A percentile compares a stretch with the other conserved stretches of the same genome.
These are phyloP conservation scores for Ommatoiulus sabulosus DNA, from an alignment of 2,888 invertebrate genomes.

Conservation along the genomic window DNA sequence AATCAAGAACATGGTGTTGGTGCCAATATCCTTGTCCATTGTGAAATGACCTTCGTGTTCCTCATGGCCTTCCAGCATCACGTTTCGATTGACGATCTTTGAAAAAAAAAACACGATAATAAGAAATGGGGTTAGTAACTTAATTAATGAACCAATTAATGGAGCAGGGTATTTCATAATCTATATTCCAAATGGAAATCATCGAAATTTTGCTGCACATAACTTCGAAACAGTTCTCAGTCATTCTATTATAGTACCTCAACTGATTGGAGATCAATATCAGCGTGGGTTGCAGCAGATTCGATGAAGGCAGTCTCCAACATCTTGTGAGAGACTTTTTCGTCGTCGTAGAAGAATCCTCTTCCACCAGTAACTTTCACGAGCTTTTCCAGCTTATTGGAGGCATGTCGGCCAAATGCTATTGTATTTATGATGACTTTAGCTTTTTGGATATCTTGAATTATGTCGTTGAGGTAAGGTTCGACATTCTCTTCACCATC, in stretches of 20 bases:
- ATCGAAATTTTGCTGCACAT: too few relatives aligned
- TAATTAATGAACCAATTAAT: background rate
- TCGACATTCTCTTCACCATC: slow-evolving; percentile 60
- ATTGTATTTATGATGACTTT: slow-evolving; percentile 59
- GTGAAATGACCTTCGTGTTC: slow-evolving; percentile 58
- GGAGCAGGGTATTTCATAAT: too few relatives aligned
- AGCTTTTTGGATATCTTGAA: slow-evolving; percentile 53
- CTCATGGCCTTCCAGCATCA: slow-evolving; percentile 44
- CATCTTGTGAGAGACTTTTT: slow-evolving; percentile 56
- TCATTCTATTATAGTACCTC: slow-evolving; percentile 56
- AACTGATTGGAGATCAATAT: slow-evolving; percentile 59
- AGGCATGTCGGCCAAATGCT: slow-evolving; percentile 59
- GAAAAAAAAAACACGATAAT: background rate
- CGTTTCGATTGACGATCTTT: slow-evolving; percentile 58
- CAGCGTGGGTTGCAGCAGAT: slow-evolving; percentile 59
- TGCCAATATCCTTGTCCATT: slow-evolving; percentile 61
- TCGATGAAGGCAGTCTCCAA: slow-evolving; percentile 59
- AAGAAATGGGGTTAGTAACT: too few relatives aligned
- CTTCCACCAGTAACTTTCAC: slow-evolving; percentile 59
- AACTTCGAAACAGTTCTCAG: background rate
- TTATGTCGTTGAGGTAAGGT: slow-evolving; percentile 57
- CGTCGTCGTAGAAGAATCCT: slow-evolving; percentile 60
- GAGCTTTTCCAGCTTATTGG: slow-evolving; percentile 59
- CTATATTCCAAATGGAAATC: too few relatives aligned
- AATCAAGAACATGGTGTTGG: slow-evolving; percentile 60